A percentile compares a stretch with the other conserved stretches of the same genome.
phyloP scores from a whole-genome alignment of 2,888 invertebrate species.

The Brachycybe producta region DNA sequence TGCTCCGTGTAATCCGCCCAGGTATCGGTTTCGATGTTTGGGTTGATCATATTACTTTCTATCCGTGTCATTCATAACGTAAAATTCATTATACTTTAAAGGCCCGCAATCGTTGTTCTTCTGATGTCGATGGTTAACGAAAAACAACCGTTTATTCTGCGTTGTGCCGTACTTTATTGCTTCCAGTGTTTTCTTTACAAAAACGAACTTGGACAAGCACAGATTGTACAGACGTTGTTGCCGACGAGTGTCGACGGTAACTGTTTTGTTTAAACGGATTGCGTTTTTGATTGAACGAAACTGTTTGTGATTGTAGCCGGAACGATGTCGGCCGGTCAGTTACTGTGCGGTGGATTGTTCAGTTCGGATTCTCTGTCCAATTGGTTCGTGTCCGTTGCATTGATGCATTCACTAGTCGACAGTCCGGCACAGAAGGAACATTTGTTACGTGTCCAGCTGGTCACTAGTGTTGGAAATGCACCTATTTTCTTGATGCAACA shows the following conservation, averaged over 20 bases:
- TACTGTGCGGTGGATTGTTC: slow-evolving; percentile 84
- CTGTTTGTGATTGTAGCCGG: slow-evolving; percentile 26
- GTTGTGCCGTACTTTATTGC: slow-evolving; percentile 92
- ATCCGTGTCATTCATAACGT: neutral
- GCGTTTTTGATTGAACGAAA: neutral
- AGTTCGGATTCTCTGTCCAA: slow-evolving; percentile 74
- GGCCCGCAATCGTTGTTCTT: slow-evolving; percentile 85
- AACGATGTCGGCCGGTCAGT: slow-evolving; percentile 55
- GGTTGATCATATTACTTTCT: neutral
- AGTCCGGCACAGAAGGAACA: slow-evolving; percentile 66
- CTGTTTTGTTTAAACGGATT: neutral
- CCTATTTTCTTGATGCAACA: slow-evolving; percentile 84
- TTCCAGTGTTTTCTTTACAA: slow-evolving; percentile 91
- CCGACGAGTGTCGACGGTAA: slow-evolving; percentile 66
- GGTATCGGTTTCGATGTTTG: no score
- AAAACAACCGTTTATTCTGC: slow-evolving; percentile 76
- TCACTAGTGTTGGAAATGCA: slow-evolving; percentile 65
- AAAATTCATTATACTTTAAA: slow-evolving; percentile 26
- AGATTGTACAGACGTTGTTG: slow-evolving; percentile 78
- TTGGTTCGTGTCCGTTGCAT: slow-evolving; percentile 88
- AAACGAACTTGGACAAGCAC: slow-evolving; percentile 76
- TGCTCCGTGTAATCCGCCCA: slow-evolving; percentile 85
- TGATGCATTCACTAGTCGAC: slow-evolving; percentile 79
- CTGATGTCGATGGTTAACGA: slow-evolving; percentile 98
- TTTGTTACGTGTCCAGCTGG: slow-evolving; percentile 74